Base-by-base conservation (phyloP, 2,797 vertebrate species). In the Onychomys torridus region DNA sequence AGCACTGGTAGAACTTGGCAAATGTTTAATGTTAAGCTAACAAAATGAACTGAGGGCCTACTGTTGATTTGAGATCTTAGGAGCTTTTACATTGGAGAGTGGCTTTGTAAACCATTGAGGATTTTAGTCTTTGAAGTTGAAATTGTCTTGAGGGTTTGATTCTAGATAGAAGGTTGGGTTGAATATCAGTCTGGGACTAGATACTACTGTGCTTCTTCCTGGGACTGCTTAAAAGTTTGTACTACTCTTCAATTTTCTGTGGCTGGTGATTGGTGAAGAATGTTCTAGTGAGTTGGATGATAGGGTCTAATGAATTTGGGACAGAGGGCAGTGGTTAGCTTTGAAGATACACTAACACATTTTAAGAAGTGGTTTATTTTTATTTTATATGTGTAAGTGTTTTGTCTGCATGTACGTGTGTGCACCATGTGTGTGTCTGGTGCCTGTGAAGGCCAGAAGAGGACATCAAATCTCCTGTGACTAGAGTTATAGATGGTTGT, bases 81-180 rank as follows among this genome's bases (percentile, higher is more conserved):
- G 67, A 78, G 14, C 37, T 87, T 34, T 97, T 92, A 52, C 40
- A 43, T 90, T 88, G 63, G 57, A 88, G 65, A 89, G 52, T 94
- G 71, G n/a, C 87, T 95, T 93, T 90, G 40, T 94, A 92, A 90
- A 97, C 88, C 46, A 73, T 91, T 77, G 59, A 93, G 89, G 46
- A 85, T 55, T 23, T 90, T 23, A 84, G 37, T 91, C 34, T 84
- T 94, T 59, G 79, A 93, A 91, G 59, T 93, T 93, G 81, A 91
- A 94, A 85, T 88, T 89, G 49, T 71, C 29, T 85, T 67, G 73
- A 93, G 85, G 85, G 90, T 97, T 95, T 96, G 77, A 88, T 69
- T 96, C 27, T 90, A 73, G 76, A n/a, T 95, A 90, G 40, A 89
- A 91, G 71, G 8, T 78, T 84, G 69, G 16, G 21, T 57, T 93